These are phyloP conservation scores for Eriosoma lanigerum DNA, from an alignment of 1,140 invertebrate genomes.

Conservation along the genomic window DNA sequence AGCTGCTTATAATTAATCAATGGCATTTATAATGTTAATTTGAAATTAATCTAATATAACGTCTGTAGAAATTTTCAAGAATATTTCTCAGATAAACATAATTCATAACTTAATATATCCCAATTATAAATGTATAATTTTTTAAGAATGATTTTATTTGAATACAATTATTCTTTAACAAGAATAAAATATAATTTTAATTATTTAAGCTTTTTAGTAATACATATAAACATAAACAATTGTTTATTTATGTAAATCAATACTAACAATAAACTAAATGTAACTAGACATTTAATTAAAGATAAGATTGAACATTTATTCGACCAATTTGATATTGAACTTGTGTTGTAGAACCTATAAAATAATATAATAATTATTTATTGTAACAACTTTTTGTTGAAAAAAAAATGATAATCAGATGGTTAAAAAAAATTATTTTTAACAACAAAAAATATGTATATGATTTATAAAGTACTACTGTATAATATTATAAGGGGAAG, in stretches of 20 bases:
- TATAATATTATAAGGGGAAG: neutral
- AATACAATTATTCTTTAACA: no score
- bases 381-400: neutral
- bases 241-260: neutral
- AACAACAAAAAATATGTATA: neutral
- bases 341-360: slow-evolving; percentile 38
- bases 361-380: neutral
- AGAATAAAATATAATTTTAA: neutral
- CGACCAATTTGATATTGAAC: slow-evolving; percentile 42
- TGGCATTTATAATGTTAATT: no score
- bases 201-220: neutral
- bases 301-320: slow-evolving; percentile 39
- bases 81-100: no score
- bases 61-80: no score
- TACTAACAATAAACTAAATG: neutral
- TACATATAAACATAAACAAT: neutral
- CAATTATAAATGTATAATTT: no score
- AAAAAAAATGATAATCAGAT: neutral
- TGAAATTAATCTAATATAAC: no score
- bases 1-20: neutral
- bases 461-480: neutral
- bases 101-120: no score
- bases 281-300: slow-evolving; percentile 24
- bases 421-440: neutral
- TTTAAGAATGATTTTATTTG: no score